These are phyloP conservation scores for Merodon equestris DNA, from an alignment of 2,888 invertebrate species.

Conservation along the genomic window DNA sequence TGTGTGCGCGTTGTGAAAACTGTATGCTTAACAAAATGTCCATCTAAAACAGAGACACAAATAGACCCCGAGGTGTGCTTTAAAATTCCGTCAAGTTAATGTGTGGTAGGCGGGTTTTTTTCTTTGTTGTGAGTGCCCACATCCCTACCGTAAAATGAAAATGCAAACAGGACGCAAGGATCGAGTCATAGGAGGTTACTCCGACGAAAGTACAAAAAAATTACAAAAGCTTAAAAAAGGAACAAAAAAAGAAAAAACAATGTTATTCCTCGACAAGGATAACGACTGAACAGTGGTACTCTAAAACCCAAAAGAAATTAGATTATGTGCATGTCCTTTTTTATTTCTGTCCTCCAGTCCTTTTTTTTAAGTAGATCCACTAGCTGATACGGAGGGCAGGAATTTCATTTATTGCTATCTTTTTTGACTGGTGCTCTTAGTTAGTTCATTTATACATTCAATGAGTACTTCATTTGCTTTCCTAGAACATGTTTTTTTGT, in stretches of 20 bases:
- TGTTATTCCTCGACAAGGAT: slow-evolving; percentile 26
- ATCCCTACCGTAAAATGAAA: slow-evolving; percentile 7
- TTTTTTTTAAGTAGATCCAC: slow-evolving; percentile 6
- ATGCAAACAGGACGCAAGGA: slow-evolving; percentile 16
- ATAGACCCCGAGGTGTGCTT: slow-evolving; percentile 58
- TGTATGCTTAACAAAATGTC: slow-evolving; percentile 61
- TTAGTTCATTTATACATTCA: slow-evolving; percentile 48
- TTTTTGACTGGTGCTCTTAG: slow-evolving; percentile 18
- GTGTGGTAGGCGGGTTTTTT: slow-evolving; percentile 6
- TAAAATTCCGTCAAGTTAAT: slow-evolving; percentile 59
- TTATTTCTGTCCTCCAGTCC: not conserved
- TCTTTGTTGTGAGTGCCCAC: not conserved
- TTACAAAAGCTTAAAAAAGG: not conserved
- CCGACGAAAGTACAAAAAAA: not conserved
- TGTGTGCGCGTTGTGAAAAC: slow-evolving; percentile 38
- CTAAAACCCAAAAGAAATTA: slow-evolving; percentile 56
- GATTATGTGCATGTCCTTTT: slow-evolving; percentile 51
- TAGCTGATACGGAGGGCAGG: slow-evolving; percentile 13
- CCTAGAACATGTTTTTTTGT: slow-evolving; percentile 21
- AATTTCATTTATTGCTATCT: slow-evolving; percentile 27
- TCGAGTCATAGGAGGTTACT: slow-evolving; percentile 1
- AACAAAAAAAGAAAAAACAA: slow-evolving; percentile 13
- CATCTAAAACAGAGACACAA: slow-evolving; percentile 54
- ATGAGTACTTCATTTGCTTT: slow-evolving; percentile 43
- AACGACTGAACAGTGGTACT: slow-evolving; percentile 33